Evolutionary conservation across 1,140 invertebrate genomes (phyloP).

Genomic region (Neotoxoptera formosana): DNA sequence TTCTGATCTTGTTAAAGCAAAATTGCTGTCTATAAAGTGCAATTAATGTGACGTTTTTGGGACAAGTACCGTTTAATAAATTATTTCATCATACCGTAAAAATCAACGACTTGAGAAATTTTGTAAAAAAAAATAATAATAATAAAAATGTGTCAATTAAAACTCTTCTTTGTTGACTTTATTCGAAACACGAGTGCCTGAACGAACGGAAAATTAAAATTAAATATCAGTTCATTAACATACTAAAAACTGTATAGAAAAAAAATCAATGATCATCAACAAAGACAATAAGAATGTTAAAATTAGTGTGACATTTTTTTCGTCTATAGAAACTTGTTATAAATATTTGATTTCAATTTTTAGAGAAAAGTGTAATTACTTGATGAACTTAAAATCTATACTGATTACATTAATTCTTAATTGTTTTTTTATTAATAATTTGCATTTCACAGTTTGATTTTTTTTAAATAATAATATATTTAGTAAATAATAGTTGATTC

Average conservation of each 20-base stretch:
- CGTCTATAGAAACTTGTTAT: neutral
- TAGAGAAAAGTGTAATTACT: neutral
- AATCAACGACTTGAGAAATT: constrained; percentile 23
- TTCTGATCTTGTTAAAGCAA: neutral
- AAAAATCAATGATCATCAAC: constrained; percentile 8
- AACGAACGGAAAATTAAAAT: constrained; percentile 10
- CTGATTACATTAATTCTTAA: neutral
- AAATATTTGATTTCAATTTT: constrained; percentile 4
- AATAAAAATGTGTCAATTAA: constrained; percentile 21
- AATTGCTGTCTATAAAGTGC: neutral
- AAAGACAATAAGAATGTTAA: neutral
- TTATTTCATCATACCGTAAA: constrained; percentile 35
- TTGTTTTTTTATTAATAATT: neutral
- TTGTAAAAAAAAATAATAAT: neutral
- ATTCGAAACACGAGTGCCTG: neutral
- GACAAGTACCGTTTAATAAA: constrained; percentile 26
- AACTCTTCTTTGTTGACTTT: constrained; percentile 20
- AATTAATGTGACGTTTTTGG: constrained; percentile 13
- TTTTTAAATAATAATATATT: no score
- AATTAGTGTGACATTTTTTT: neutral
- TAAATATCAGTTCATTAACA: neutral
- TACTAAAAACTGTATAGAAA: neutral
- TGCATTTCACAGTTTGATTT: neutral
- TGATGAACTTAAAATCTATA: neutral
- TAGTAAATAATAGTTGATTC: neutral